Evolutionary conservation across 2,888 invertebrate species (phyloP).

Genomic region (Mythimna vitellina): DNA sequence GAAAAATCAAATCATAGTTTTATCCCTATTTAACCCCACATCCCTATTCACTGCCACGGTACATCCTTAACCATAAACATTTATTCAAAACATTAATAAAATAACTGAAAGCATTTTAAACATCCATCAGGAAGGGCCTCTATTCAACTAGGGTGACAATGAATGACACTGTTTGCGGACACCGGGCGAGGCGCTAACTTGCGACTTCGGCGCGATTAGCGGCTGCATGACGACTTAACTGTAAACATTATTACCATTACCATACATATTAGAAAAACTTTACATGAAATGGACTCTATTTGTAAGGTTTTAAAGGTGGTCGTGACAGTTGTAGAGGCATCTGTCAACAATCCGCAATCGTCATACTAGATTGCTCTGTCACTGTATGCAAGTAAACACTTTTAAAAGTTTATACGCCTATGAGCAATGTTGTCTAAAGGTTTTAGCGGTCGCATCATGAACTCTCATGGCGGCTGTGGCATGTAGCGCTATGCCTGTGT

Average conservation of each 20-base stretch:
- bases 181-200: slow-evolving; percentile 90
- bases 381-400: slow-evolving; percentile 85
- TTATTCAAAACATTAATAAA: slow-evolving; percentile 62
- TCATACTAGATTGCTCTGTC: slow-evolving; percentile 86
- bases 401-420: slow-evolving; percentile 88
- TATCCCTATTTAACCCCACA: too few relatives aligned
- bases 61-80: slow-evolving; percentile 2
- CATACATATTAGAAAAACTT: slow-evolving; percentile 55
- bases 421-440: slow-evolving; percentile 87
- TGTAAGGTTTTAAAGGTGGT: slow-evolving; percentile 49
- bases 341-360: slow-evolving; percentile 82
- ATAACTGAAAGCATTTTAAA: slow-evolving; percentile 55
- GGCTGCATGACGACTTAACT: slow-evolving; percentile 87
- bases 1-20: too few relatives aligned
- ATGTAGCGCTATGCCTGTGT: slow-evolving; percentile 67
- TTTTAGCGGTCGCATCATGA: slow-evolving; percentile 88
- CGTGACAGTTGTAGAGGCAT: slow-evolving; percentile 56
- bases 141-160: slow-evolving; percentile 86
- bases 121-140: slow-evolving; percentile 73
- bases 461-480: slow-evolving; percentile 77
- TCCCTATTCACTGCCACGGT: too few relatives aligned
- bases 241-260: slow-evolving; percentile 89
- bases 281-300: slow-evolving; percentile 66
- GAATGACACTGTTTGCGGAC: slow-evolving; percentile 87
- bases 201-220: slow-evolving; percentile 88